A percentile compares a stretch with the other conserved stretches of the same genome.
Conservation (phyloP, 2,888 invertebrate species). For the Microctonus aethiopoides region DNA sequence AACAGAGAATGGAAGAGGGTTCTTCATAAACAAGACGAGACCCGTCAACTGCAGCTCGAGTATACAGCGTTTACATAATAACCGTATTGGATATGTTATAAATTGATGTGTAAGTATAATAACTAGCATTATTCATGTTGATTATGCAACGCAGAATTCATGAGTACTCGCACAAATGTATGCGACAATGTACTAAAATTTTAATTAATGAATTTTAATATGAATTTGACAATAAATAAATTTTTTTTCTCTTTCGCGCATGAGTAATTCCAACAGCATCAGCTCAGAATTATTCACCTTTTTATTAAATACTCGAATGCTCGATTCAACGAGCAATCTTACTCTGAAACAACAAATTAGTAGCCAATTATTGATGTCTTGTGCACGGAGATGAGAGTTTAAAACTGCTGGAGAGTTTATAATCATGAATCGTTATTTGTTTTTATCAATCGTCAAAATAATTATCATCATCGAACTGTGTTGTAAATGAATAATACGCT, state of each 20-base stretch:
- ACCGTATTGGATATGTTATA: slow-evolving; percentile 45
- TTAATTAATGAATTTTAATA: background rate
- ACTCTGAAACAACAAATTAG: slow-evolving; percentile 47
- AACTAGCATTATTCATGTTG: slow-evolving; percentile 40
- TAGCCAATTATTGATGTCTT: slow-evolving; percentile 55
- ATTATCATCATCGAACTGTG: slow-evolving; percentile 29
- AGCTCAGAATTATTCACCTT: too few relatives aligned
- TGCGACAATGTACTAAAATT: background rate
- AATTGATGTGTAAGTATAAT: slow-evolving; percentile 51
- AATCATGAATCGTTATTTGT: slow-evolving; percentile 18
- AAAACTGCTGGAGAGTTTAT: slow-evolving; percentile 22
- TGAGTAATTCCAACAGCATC: background rate
- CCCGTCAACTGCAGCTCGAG: slow-evolving; percentile 56
- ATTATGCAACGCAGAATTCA: slow-evolving; percentile 50
- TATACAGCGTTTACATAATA: slow-evolving; percentile 55
- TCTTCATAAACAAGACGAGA: slow-evolving; percentile 52
- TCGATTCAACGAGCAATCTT: slow-evolving; percentile 35
- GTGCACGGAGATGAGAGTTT: slow-evolving; percentile 21
- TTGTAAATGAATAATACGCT: background rate
- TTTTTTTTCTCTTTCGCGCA: background rate
- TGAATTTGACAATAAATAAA: background rate
- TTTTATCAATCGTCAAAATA: slow-evolving; percentile 19
- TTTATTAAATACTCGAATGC: background rate
- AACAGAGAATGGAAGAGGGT: slow-evolving; percentile 15
- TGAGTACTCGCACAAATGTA: slow-evolving; percentile 25